Percentiles rank a stretch among this genome's conserved stretches.
Evolutionary conservation across 2,888 invertebrate genomes (phyloP).

Genomic region (Acholoe squamosa): DNA sequence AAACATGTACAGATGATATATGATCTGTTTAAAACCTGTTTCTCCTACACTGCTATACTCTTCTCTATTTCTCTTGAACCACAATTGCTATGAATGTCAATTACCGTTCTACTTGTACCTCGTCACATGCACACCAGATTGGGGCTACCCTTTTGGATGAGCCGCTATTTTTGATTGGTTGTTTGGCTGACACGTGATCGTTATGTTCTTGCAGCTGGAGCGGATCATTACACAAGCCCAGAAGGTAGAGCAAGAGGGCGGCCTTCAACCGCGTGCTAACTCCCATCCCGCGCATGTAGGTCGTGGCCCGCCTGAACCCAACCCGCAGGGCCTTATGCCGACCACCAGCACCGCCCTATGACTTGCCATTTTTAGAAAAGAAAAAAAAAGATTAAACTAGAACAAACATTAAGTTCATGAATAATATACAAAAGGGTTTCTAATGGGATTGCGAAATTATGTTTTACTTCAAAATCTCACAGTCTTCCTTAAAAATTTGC

Average conservation of each 20-base stretch:
- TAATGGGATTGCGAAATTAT: no score
- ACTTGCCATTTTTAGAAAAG: no score
- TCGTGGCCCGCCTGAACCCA: not conserved
- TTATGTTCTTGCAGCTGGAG: slow-evolving; percentile 63
- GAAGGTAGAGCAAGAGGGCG: slow-evolving; percentile 59
- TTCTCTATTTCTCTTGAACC: not conserved
- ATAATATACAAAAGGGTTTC: no score
- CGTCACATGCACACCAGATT: not conserved
- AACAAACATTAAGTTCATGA: no score
- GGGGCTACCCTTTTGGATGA: not conserved
- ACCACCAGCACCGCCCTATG: no score
- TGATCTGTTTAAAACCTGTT: not conserved
- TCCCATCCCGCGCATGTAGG: not conserved
- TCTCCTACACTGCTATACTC: not conserved
- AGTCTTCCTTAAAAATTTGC: no score
- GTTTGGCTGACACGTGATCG: slow-evolving; percentile 28
- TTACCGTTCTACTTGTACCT: not conserved
- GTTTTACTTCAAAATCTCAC: no score
- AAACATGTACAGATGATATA: not conserved
- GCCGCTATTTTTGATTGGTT: slow-evolving; percentile 34
- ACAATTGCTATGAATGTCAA: not conserved
- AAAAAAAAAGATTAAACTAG: no score
- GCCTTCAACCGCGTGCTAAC: not conserved
- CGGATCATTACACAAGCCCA: slow-evolving; percentile 65
- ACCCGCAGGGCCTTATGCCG: not conserved